These are phyloP conservation scores for Paradisaea rubra DNA, from an alignment of 2,113 vertebrate genomes.

Conservation along the genomic window DNA sequence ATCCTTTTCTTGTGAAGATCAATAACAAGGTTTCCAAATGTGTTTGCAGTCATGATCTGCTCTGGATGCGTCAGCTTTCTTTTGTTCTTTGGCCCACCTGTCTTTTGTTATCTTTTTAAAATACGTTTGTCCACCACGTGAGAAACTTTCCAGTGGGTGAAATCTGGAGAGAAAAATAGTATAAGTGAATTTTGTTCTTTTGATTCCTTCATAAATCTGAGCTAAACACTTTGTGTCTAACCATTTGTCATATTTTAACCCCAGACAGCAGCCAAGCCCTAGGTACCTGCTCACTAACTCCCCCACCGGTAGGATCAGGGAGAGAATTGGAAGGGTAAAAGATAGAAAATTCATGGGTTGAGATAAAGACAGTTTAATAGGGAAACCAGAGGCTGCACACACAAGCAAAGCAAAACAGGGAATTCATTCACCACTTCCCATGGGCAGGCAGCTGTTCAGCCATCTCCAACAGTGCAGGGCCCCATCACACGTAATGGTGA, in stretches of 20 bases:
- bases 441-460: not conserved
- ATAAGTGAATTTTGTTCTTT: not conserved
- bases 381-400: not conserved
- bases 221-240: not conserved
- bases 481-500: not conserved
- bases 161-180: not conserved
- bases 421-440: not conserved
- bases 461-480: not conserved
- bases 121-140: not conserved
- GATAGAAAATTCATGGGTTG: not conserved
- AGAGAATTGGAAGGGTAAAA: not conserved
- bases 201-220: not conserved
- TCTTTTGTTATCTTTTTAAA: not conserved
- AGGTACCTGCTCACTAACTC: accelerated
- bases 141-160: not conserved
- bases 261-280: not conserved
- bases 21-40: not conserved
- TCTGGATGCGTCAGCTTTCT: not conserved
- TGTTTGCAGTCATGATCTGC: not conserved
- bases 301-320: too few relatives aligned
- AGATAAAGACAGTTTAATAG: not conserved
- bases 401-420: not conserved
- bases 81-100: not conserved
- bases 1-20: not conserved
- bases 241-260: not conserved